A percentile compares a stretch with the other conserved stretches of the same genome.
phyloP scores from a whole-genome alignment of 2,113 vertebrate genomes.

The Paracyprichromis sp. region DNA sequence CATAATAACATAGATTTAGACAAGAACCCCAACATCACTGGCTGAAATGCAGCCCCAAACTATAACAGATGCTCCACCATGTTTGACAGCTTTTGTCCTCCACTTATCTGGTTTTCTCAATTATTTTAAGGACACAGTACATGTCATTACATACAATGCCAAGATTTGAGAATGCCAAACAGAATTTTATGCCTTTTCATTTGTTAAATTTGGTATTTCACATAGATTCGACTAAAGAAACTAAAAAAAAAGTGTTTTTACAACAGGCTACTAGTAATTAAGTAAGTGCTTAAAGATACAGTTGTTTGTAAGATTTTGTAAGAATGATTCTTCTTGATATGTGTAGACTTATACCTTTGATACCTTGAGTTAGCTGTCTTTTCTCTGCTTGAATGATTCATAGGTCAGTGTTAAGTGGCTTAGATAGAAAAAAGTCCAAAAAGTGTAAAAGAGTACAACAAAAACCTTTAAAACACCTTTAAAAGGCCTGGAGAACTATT shows the following conservation, averaged over 20 bases:
- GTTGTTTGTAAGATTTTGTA: neutral
- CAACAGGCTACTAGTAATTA: neutral
- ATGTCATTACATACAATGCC: neutral
- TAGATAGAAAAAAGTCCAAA: neutral
- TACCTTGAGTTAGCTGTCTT: neutral
- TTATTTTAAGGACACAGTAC: neutral
- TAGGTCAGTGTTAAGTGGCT: neutral
- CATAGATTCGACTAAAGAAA: neutral
- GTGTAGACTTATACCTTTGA: neutral
- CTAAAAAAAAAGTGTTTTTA: neutral
- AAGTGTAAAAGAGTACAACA: neutral
- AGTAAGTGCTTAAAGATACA: neutral
- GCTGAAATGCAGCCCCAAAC: neutral
- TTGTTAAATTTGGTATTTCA: neutral
- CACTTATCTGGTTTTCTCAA: neutral
- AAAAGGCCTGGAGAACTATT: neutral
- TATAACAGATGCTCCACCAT: neutral
- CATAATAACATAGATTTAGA: neutral
- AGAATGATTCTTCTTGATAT: neutral
- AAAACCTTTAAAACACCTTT: neutral
- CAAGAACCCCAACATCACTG: neutral
- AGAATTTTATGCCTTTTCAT: neutral
- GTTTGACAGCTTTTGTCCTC: neutral
- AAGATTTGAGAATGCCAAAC: neutral
- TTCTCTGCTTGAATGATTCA: neutral